phyloP scores from a whole-genome alignment of 2,888 invertebrate species.

The Seira ritae region DNA sequence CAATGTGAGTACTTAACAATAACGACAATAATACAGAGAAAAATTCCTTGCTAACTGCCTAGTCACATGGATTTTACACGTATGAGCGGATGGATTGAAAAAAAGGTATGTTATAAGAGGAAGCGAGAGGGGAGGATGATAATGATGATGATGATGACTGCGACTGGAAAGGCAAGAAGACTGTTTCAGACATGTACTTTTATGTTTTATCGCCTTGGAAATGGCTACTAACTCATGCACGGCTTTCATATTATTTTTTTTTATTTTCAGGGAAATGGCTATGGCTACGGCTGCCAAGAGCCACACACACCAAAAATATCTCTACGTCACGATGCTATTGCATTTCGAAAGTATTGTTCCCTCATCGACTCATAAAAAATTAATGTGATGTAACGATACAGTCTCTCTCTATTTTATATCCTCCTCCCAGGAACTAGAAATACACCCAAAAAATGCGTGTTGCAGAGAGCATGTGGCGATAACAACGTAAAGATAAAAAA shows the following conservation, averaged over 20 bases:
- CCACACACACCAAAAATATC: neutral
- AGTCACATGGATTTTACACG: slow-evolving; percentile 10
- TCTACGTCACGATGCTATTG: neutral
- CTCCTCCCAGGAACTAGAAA: neutral
- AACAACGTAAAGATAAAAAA: neutral
- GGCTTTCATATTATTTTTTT: neutral
- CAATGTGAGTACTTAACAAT: neutral
- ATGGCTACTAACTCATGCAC: slow-evolving; percentile 8
- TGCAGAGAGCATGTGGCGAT: neutral
- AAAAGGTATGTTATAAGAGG: too few species aligned
- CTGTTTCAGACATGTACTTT: neutral
- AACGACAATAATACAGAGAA: slow-evolving; percentile 19
- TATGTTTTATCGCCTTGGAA: slow-evolving; percentile 22
- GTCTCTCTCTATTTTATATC: neutral
- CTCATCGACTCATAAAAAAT: neutral
- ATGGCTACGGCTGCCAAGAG: neutral
- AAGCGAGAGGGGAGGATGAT: neutral
- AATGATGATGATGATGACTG: neutral
- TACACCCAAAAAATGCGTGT: neutral
- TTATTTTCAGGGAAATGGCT: neutral
- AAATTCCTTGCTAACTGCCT: too few species aligned
- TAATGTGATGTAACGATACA: neutral
- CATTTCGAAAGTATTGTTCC: neutral
- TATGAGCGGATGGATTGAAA: slow-evolving; percentile 3
- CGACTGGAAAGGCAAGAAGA: slow-evolving; percentile 3